Evolutionary conservation across 1,140 invertebrate species (phyloP).

Genomic region (Drosophila mauritiana): DNA sequence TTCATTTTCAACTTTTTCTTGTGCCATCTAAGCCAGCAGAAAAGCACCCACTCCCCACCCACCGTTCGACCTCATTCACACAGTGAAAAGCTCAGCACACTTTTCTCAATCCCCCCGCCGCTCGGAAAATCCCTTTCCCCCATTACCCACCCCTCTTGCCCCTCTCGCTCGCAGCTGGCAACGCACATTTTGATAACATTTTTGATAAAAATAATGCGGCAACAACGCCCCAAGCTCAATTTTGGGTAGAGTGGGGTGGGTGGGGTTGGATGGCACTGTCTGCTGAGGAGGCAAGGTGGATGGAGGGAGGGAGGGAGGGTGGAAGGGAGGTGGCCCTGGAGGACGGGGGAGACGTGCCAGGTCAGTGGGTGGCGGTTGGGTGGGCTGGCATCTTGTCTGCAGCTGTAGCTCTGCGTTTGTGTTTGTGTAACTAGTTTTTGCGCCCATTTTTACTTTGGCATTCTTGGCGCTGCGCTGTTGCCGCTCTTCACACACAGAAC

Average conservation of each 20-base stretch:
- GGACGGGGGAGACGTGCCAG: conserved; percentile 61
- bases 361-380: conserved; percentile 73
- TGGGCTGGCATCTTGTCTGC: conserved; percentile 60
- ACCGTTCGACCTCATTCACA: conserved; percentile 67
- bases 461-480: conserved; percentile 64
- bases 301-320: too few species aligned
- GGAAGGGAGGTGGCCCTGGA: background rate
- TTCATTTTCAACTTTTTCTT: conserved; percentile 78
- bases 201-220: conserved; percentile 79
- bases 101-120: conserved; percentile 19
- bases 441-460: conserved; percentile 75
- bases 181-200: conserved; percentile 82
- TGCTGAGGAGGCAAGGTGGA: background rate
- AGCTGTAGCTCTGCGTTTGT: conserved; percentile 48
- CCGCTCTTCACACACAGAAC: conserved; percentile 53
- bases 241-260: background rate
- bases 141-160: background rate
- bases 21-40: conserved; percentile 28
- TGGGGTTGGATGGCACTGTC: conserved; percentile 3
- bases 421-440: conserved; percentile 77
- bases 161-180: conserved; percentile 60
- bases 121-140: background rate
- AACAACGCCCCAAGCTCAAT: conserved; percentile 64
- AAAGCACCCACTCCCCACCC: conserved; percentile 21
- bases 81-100: conserved; percentile 35